Base-by-base conservation (phyloP, 2,888 invertebrate genomes). In the Girardia tigrina region DNA sequence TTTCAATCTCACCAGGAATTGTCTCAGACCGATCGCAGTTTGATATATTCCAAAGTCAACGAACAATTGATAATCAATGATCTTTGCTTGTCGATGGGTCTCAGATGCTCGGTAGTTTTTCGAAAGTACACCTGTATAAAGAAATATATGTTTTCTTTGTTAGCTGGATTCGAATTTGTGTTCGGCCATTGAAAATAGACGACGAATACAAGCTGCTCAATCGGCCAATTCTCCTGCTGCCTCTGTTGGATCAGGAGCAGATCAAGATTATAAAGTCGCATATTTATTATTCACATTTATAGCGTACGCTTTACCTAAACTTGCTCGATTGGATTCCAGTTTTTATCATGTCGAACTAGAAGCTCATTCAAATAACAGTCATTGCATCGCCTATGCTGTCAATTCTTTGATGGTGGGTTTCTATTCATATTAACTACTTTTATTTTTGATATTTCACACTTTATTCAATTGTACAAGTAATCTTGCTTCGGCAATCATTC, bases 221-320 rank as follows among this genome's bases (percentile, higher is more conserved):
- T 8, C 56, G 23, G 56, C 56, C n/a, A 56, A 56, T 56, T 12
- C 56, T 8, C 56, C 56, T 20, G 56, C 56, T 8, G 56, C 56
- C 2, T 56, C 56, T 56, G 26, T 72, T 36, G 28, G 28, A 71
- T 28, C 73, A n/a, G 42, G 8, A n/a, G 27, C 89, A 79, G 92
- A 92, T 79, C 94, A 94, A 79, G 94, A 95, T 81, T 94, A 95
- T 85, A 87, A 91, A 29, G 87, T 92, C 42, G 92, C 94, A 0
- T 98, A 98, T 83, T 86, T 98, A 42, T 85, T 99, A 77, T 94
- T 99, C 93, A 98, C 99, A 2, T 98, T 97, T 84, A 92, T 98
- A 0, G 97, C 98, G 0, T 94, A 98, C 20, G 93, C 95, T 0
- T 90, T 98, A 79, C 97, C 97, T 0, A 91, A 92, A 84, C 87